A percentile compares a stretch with the other conserved stretches of the same genome.
Conservation (phyloP, 2,888 invertebrate species). For the Tubulanus polymorphus region DNA sequence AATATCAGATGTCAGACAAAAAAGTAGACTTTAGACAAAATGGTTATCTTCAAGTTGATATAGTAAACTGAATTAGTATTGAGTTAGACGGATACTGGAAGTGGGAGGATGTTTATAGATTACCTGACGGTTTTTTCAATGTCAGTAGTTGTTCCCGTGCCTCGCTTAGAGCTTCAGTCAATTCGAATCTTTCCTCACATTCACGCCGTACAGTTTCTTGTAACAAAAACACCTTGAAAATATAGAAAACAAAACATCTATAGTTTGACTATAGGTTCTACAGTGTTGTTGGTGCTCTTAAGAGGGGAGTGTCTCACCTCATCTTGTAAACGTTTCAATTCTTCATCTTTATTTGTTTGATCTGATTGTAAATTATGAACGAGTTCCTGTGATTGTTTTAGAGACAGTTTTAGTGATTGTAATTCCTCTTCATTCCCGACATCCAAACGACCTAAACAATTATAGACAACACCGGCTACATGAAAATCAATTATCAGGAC, state of each 20-base stretch:
- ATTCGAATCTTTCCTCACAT: conserved; percentile 51
- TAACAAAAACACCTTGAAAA: conserved; percentile 36
- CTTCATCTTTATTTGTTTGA: neutral
- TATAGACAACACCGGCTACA: no score
- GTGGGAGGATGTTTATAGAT: neutral
- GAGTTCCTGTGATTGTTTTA: neutral
- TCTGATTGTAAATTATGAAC: neutral
- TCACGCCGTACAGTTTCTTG: conserved; percentile 49
- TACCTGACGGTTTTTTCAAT: conserved; percentile 38
- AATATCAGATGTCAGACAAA: no score
- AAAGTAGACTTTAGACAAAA: no score
- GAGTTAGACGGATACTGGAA: no score
- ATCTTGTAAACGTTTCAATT: neutral
- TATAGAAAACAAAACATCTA: neutral
- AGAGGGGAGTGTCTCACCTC: no score
- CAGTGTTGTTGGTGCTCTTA: no score
- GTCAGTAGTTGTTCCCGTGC: conserved; percentile 38
- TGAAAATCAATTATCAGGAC: no score
- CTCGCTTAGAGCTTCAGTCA: conserved; percentile 48
- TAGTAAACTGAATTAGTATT: no score
- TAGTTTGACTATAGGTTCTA: neutral
- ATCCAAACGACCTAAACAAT: conserved; percentile 4
- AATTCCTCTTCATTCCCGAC: conserved; percentile 20
- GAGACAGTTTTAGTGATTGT: neutral
- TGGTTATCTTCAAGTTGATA: no score